Conservation (phyloP, 2,113 vertebrate genomes). For the Tapirus terrestris region DNA sequence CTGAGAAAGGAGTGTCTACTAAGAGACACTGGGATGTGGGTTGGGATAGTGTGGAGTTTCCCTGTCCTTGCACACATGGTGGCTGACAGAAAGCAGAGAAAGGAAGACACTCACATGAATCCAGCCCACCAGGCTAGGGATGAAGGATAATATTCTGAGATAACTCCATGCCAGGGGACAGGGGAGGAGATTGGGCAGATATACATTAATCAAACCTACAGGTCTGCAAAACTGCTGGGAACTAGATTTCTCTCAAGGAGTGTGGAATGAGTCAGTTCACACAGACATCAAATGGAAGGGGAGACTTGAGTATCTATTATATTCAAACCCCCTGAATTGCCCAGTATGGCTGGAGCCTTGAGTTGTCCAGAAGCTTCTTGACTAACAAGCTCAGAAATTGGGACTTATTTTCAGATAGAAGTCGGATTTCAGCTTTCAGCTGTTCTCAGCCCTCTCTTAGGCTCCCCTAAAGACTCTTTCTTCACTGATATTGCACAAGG, state of each 20-base stretch:
- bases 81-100: not conserved
- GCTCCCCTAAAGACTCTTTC: not conserved
- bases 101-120: not conserved
- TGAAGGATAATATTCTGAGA: not conserved
- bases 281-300: not conserved
- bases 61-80: not conserved
- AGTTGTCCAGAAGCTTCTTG: not conserved
- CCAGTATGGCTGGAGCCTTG: not conserved
- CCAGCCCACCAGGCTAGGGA: not conserved
- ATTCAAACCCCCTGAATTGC: not conserved
- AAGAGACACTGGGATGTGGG: not conserved
- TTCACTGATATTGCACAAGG: not conserved
- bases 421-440: not conserved
- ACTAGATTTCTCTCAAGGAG: not conserved
- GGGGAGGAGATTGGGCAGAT: not conserved
- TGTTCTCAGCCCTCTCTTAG: not conserved
- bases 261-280: not conserved
- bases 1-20: not conserved
- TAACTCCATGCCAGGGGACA: not conserved
- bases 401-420: not conserved
- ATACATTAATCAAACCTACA: not conserved
- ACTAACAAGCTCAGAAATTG: not conserved
- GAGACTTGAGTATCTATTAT: not conserved
- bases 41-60: not conserved
- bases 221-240: not conserved